Evolutionary conservation across 2,797 vertebrate genomes (phyloP), one percentile per base, ranked within the genome.

Genomic region (Microchirus variegatus): DNA sequence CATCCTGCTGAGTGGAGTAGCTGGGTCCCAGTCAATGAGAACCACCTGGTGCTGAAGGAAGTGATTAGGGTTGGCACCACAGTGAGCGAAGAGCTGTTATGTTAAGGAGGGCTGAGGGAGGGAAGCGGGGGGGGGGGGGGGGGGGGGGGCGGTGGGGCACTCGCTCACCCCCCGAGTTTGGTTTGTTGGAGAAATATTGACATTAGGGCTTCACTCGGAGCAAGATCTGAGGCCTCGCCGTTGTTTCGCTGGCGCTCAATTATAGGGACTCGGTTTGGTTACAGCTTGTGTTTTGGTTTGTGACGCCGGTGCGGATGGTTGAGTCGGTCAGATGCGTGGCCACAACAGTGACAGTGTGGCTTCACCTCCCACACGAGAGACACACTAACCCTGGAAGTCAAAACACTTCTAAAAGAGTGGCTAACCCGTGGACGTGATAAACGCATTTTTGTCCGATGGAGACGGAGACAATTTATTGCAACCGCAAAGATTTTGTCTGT

Each of bases 1-100:
- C 63, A 58, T 78, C 83, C 83, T 62, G 69, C 78, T 3, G 84
- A 74, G 69, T 15, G 17, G 67, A 87, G 81, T 71, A 81, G 76
- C 74, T 5, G 77, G 84, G 78, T 75, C 87, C 56, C 82, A 65
- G 85, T 87, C 86, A 84, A 90, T 86, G 86, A 87, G 84, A 91
- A 89, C 89, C 90, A 91, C 85, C 87, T 90, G 89, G 87, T 54
- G 82, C 87, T 84, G 77, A 80, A 78, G 83, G 85, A 88, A 87
- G 83, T 81, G 84, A 89, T 91, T 87, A 90, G 58, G 71, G 53
- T 65, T 83, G 84, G 89, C 85, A 90, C 68, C 76, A 46, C 76
- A 43, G 69, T 19, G 61, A 84, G 73, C 14, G 17, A 82, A 63
- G 66, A 75, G 63, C 69, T 82, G 79, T 87, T 89, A 84, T 74